Percentiles rank a stretch among this genome's conserved stretches.
These are phyloP conservation scores for Octopus bimaculoides DNA, from an alignment of 1,140 invertebrate species.

Conservation along the genomic window DNA sequence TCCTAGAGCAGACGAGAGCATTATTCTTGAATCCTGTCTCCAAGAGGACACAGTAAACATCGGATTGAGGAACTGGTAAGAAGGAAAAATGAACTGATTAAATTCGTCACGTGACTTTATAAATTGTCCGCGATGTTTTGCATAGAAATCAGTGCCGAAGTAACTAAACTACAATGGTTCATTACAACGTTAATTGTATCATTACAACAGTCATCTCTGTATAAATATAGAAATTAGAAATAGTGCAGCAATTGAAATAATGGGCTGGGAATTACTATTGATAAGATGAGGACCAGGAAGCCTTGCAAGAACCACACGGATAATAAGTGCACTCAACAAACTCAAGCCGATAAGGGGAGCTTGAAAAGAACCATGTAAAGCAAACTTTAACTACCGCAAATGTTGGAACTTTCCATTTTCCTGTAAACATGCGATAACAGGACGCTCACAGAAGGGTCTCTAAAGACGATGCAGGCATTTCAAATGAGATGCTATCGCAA, in stretches of 20 bases:
- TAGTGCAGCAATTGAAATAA: constrained; percentile 18
- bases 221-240: constrained; percentile 11
- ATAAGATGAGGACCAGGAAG: constrained; percentile 16
- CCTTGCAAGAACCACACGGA: constrained; percentile 15
- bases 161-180: constrained; percentile 16
- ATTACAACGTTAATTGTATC: constrained; percentile 15
- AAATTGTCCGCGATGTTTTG: constrained; percentile 16
- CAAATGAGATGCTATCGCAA: background rate
- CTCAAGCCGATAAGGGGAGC: constrained; percentile 10
- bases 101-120: constrained; percentile 19
- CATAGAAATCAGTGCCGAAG: constrained; percentile 23
- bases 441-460: background rate
- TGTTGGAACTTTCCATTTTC: constrained; percentile 5
- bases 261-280: constrained; percentile 10
- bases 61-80: constrained; percentile 19
- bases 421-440: too few relatives aligned
- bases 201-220: constrained; percentile 13
- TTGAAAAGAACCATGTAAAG: background rate
- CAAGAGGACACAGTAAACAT: constrained; percentile 24
- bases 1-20: constrained; percentile 23
- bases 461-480: background rate
- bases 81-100: constrained; percentile 8
- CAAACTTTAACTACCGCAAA: constrained; percentile 15
- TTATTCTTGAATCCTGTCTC: constrained; percentile 18
- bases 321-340: constrained; percentile 11